Conservation (phyloP, 2,113 vertebrate species). For the Caracal caracal region DNA sequence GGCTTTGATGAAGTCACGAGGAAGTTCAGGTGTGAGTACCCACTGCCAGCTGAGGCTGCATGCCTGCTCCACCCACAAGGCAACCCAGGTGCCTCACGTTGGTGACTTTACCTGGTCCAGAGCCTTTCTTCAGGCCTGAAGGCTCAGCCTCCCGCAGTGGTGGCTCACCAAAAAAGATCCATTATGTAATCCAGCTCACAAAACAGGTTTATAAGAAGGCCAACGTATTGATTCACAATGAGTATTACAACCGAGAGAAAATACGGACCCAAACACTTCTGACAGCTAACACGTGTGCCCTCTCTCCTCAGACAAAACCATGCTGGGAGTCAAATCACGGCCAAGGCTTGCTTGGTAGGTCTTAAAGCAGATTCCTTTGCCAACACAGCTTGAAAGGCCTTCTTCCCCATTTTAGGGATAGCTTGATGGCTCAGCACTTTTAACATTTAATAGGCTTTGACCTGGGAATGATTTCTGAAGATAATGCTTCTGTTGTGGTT, state of each 20-base stretch:
- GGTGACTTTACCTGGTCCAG: background rate
- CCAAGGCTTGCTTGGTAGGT: background rate
- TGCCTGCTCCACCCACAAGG: background rate
- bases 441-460: background rate
- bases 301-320: background rate
- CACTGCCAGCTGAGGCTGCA: no score
- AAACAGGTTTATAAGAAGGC: background rate
- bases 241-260: background rate
- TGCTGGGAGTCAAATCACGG: background rate
- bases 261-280: background rate
- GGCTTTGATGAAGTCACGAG: background rate
- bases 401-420: background rate
- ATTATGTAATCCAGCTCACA: background rate
- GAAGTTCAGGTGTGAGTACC: background rate
- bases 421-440: background rate
- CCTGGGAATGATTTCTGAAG: background rate
- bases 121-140: background rate
- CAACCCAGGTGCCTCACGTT: background rate
- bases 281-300: background rate
- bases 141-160: background rate
- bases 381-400: background rate
- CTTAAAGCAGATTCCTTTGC: background rate
- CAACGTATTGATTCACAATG: background rate
- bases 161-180: background rate
- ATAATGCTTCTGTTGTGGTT: background rate